Conservation (phyloP, 2,113 vertebrate genomes). For the Scomber japonicus region DNA sequence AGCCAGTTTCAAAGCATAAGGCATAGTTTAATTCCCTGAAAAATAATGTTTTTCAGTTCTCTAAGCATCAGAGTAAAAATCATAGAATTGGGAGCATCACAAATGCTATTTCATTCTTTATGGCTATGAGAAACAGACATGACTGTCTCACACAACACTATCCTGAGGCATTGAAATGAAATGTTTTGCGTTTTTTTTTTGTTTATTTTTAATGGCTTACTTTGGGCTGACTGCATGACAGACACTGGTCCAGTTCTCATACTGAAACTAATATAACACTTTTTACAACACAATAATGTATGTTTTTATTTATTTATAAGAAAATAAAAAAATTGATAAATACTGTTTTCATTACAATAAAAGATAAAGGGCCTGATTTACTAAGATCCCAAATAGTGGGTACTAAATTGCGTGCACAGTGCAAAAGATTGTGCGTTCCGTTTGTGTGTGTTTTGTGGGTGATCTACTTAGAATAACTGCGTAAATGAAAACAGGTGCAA, state of each 20-base stretch:
- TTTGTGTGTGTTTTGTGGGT: too few relatives aligned
- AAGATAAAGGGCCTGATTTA: neutral
- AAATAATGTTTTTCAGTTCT: slow-evolving; percentile 15
- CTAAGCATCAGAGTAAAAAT: slow-evolving; percentile 15
- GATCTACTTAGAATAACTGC: too few relatives aligned
- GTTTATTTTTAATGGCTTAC: too few relatives aligned
- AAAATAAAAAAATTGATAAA: neutral
- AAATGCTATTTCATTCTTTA: slow-evolving; percentile 26
- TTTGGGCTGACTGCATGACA: neutral
- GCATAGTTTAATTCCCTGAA: neutral
- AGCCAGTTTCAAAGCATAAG: slow-evolving; percentile 21
- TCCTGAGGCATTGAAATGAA: slow-evolving; percentile 10
- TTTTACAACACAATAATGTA: too few relatives aligned
- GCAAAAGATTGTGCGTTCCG: too few relatives aligned
- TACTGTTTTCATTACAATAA: neutral
- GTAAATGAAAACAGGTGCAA: too few relatives aligned
- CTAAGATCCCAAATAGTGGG: too few relatives aligned
- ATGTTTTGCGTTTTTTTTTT: too few relatives aligned
- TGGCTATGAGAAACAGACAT: slow-evolving; percentile 7
- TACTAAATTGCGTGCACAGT: too few relatives aligned
- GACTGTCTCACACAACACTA: neutral
- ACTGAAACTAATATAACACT: neutral
- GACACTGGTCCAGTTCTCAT: slow-evolving; percentile 1
- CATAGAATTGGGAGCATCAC: slow-evolving; percentile 2
- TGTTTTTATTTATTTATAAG: too few relatives aligned